Base-by-base conservation (phyloP, 2,113 vertebrate genomes). In the Phalacrocorax pelagicus region DNA sequence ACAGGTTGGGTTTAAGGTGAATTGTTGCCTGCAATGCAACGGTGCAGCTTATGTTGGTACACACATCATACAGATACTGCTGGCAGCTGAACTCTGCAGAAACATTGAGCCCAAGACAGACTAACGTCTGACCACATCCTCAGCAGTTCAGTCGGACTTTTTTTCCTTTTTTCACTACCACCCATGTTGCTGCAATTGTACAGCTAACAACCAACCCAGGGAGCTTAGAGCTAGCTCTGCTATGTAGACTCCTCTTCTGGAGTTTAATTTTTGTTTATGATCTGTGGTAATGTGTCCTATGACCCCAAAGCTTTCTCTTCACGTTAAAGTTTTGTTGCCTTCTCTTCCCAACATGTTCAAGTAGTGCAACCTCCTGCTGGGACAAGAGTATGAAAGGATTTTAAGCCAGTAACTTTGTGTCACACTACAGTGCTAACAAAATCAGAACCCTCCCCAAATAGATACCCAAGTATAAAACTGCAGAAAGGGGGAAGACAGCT, bases 11-110 rank as follows among this genome's bases (percentile, higher is more conserved):
- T 8, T 9, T 29, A 26, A 47, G 13, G 11, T 17, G 62, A 29
- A 8, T 2, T 29, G 13, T 29, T 61, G 32, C 40, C 46, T 18
- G 12, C 52, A 18, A 2, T 17, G n/a, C 40, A 77, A 40, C 7
- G 42, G 15, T 46, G 32, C 12, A 77, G 42, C 15, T 15, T 32
- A 1, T 8, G 14, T 78, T 12, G 26, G 7, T 23, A 52, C 38
- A 52, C 22, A n/a, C 4, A 1, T n/a, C 3, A 1, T 11, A 42
- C 11, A 9, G 15, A 18, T 22, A 32, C 9, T 2, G 3, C n/a
- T 32, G 44, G 26, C 51, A 74, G 38, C 29, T 63, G 61, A 67
- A 15, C 14, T 24, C 63, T 86, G 63, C 46, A 57, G 63, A 54
- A 81, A n/a, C n/a, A 32, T 63, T 40, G 52, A 57, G 32, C 34